Conservation (phyloP, 2,888 invertebrate species). For the Adineta ricciae region DNA sequence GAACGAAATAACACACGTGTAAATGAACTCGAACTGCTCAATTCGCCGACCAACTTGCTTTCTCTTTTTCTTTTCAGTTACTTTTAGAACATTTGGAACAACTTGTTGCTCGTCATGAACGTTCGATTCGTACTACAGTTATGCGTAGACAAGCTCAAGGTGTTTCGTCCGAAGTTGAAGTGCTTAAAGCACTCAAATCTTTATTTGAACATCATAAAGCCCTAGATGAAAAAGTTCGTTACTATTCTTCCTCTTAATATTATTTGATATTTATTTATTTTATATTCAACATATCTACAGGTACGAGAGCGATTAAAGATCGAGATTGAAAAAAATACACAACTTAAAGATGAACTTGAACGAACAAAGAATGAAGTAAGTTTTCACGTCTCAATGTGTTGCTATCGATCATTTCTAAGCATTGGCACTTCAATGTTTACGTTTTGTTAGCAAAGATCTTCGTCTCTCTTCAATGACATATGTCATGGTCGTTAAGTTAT, state of each 20-base stretch:
- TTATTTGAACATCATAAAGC: slow-evolving; percentile 99
- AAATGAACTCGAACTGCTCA: slow-evolving; percentile 46
- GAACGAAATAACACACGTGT: slow-evolving; percentile 98
- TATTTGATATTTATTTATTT: slow-evolving; percentile 4
- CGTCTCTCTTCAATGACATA: too few relatives aligned
- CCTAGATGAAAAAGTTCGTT: slow-evolving; percentile 75
- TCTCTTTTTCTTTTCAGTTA: slow-evolving; percentile 59
- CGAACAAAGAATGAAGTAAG: slow-evolving; percentile 64
- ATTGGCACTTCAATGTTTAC: too few relatives aligned
- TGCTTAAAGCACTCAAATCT: slow-evolving; percentile 94
- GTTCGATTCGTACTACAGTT: slow-evolving; percentile 95
- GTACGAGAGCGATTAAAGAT: slow-evolving; percentile 89
- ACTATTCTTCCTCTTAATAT: background rate
- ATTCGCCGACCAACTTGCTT: background rate
- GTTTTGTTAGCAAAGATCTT: too few relatives aligned
- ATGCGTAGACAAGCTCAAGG: slow-evolving; percentile 89
- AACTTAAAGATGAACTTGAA: slow-evolving; percentile 84
- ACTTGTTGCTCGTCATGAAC: slow-evolving; percentile 92
- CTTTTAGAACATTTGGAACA: slow-evolving; percentile 96
- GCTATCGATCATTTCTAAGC: too few relatives aligned
- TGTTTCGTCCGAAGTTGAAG: slow-evolving; percentile 97
- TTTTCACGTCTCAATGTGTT: background rate
- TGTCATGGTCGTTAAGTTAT: too few relatives aligned
- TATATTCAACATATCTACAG: slow-evolving; percentile 53
- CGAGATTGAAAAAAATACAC: slow-evolving; percentile 85